Percentiles rank a stretch among this genome's conserved stretches.
These are phyloP conservation scores for Bombus pyrosoma DNA, from an alignment of 1,140 invertebrate species.

Conservation along the genomic window DNA sequence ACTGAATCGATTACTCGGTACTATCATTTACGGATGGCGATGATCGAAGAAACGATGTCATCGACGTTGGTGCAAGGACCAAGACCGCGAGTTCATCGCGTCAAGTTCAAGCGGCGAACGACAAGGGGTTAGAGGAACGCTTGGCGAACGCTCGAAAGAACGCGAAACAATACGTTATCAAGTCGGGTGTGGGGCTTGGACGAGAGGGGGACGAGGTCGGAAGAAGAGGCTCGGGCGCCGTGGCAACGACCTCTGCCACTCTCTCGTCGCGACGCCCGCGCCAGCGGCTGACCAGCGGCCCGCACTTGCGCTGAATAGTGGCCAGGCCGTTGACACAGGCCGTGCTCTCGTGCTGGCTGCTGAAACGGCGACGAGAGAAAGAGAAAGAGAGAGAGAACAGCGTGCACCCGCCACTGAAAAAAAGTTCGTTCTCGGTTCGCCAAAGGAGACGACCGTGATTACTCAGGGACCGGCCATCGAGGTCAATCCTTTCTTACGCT, in stretches of 20 bases:
- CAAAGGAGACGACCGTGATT: conserved; percentile 44
- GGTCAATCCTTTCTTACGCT: conserved; percentile 41
- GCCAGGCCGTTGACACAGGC: conserved; percentile 76
- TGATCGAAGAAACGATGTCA: background rate
- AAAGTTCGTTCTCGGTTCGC: conserved; percentile 26
- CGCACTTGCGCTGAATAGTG: conserved; percentile 77
- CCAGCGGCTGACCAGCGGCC: conserved; percentile 57
- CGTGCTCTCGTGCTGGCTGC: background rate
- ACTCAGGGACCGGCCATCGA: conserved; percentile 30
- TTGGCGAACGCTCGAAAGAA: conserved; percentile 7
- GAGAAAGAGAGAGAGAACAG: background rate
- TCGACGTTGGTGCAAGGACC: background rate
- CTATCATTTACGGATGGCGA: background rate
- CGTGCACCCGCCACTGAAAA: conserved; percentile 39
- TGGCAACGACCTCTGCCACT: conserved; percentile 71
- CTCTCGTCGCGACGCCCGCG: conserved; percentile 66
- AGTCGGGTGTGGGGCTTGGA: background rate
- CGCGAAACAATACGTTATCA: conserved; percentile 37
- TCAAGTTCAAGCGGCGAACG: conserved; percentile 20
- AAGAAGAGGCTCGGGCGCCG: conserved; percentile 63
- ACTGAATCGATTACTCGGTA: too few species aligned
- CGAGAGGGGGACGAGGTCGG: conserved; percentile 57
- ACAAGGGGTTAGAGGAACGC: background rate
- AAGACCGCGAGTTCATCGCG: background rate
- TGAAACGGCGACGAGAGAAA: background rate